Percentiles rank a stretch among this genome's conserved stretches.
phyloP scores from a whole-genome alignment of 2,888 invertebrate species.

The Matsumyia berberina region DNA sequence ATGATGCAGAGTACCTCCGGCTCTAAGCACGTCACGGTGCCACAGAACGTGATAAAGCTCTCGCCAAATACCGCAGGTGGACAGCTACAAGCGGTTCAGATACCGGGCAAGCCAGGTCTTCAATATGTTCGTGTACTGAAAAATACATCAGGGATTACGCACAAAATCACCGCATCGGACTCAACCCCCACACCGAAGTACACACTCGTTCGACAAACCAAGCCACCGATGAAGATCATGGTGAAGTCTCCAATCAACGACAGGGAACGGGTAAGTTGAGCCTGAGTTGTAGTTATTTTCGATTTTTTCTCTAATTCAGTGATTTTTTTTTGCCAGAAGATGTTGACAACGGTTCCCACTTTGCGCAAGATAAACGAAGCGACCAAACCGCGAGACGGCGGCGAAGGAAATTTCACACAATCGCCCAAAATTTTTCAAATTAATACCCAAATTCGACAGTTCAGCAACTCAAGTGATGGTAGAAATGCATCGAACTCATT shows the following conservation, averaged over 20 bases:
- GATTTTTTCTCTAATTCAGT: neutral
- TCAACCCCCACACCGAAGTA: constrained; percentile 78
- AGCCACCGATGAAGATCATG: constrained; percentile 77
- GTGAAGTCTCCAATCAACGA: constrained; percentile 78
- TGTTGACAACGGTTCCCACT: constrained; percentile 78
- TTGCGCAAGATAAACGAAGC: constrained; percentile 78
- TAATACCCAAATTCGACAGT: constrained; percentile 80
- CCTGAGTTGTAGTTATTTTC: neutral
- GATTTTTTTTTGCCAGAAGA: constrained; percentile 77
- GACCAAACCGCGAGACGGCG: constrained; percentile 33
- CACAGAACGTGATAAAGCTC: constrained; percentile 82
- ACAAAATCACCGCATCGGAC: constrained; percentile 37
- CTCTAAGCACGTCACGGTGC: constrained; percentile 81
- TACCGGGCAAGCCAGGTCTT: constrained; percentile 84
- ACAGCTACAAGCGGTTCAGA: constrained; percentile 81
- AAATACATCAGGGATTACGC: constrained; percentile 79
- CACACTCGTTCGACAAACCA: constrained; percentile 78
- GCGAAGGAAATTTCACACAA: constrained; percentile 57
- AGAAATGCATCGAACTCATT: constrained; percentile 79
- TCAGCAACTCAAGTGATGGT: constrained; percentile 74
- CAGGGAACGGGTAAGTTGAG: constrained; percentile 73
- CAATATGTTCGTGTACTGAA: constrained; percentile 89
- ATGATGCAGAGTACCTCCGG: constrained; percentile 80
- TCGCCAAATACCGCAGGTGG: constrained; percentile 72
- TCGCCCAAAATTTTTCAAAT: constrained; percentile 81